Base-by-base conservation (phyloP, 2,888 invertebrate species). In the Heliconius cydno region DNA sequence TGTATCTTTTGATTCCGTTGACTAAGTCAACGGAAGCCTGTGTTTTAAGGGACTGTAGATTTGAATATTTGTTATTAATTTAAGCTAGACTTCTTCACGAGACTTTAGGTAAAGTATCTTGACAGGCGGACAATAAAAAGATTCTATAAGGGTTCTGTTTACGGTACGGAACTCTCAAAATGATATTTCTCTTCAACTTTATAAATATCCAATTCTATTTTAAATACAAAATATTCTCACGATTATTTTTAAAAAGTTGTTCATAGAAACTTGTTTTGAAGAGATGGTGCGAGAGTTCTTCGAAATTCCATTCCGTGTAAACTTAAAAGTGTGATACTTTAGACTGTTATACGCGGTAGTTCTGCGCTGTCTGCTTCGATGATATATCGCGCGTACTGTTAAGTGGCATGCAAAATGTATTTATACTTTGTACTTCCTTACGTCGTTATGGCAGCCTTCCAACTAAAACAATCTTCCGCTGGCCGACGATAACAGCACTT, bases 391-490 rank as follows among this genome's bases (percentile, higher is more conserved):
- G 86, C 87, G 85, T 90, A 88, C 91, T 92, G 93, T 90, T 95
- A 95, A 94, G 94, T 94, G 91, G 93, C 92, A 94, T 94, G 93
- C 94, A 93, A 92, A 94, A 92, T 94, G 90, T 94, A 94, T 94
- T 93, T 94, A 92, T 94, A 94, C 91, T 92, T 92, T 90, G 92
- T 92, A 92, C 92, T 94, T 93, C 93, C 94, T 92, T 94, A 88
- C 87, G 90, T 89, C 91, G 91, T 94, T 94, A 94, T 94, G 94
- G 94, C 94, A 88, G 84, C 80, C 85, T 86, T 92, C 94, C 94
- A 95, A 95, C 88, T 93, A 88, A 94, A 94, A 94, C 94, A 95
- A 94, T 94, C 92, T 94, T 92, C 91, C 90, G 89, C 85, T 86
- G 88, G 87, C 88, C 89, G 86, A 85, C 91, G 92, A 94, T 94